Evolutionary conservation across 2,888 invertebrate species (phyloP), one percentile per base, ranked within the genome.

Genomic region (Steromphala cineraria): DNA sequence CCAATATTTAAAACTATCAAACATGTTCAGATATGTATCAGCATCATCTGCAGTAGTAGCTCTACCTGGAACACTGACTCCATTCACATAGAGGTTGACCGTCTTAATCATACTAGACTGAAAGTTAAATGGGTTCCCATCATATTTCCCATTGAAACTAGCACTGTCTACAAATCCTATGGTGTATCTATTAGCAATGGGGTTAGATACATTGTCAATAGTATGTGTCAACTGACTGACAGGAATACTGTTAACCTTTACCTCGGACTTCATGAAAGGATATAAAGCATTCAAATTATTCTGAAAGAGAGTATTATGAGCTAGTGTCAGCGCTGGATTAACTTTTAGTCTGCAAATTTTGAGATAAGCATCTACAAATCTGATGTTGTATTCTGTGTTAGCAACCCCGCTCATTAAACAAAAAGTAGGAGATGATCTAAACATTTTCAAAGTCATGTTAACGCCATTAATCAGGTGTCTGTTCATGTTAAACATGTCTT

Each of bases 301-400:
- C 15, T 74, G 17, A 46, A 74, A 74, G 17, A 74, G 19, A 36
- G 40, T 74, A 36, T 74, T 74, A 17, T 74, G 71, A 36, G 71
- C 71, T n/a, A 74, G 21, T 15, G 40, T 74, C 31, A 74, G 19
- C 17, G 71, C 71, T 74, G 71, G 71, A 17, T 74, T 74, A 2
- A 74, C 71, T 74, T 74, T 74, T 19, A 74, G 71, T 74, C 21
- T 74, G 21, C 71, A 74, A 0, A 74, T 17, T 74, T 74, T 74
- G 40, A 74, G 71, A 36, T 74, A 74, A 19, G 31, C 71, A 74
- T 74, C 71, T 36, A n/a, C 15, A 15, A 74, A 17, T 19, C 40
- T 19, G 17, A 74, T 74, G 17, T 2, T 74, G 46, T 74, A 74
- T 36, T 74, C 71, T 10, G 36, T 36, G 13, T 19, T n/a, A 5